Base-by-base conservation (phyloP, 2,888 invertebrate genomes). In the Trichopria drosophilae region DNA sequence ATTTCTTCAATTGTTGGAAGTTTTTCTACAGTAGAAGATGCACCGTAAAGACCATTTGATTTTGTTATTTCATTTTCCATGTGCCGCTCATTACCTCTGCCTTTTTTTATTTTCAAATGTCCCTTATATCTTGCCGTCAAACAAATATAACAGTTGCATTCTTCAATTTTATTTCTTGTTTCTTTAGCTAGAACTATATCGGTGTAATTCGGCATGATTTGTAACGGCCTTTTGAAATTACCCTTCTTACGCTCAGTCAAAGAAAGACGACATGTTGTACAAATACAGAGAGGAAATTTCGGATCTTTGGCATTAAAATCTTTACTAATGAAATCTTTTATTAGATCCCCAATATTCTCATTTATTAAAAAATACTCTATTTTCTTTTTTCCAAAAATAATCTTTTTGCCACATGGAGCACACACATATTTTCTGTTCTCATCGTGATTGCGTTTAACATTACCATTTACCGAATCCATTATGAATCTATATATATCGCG, bases 101-200 rank as follows among this genome's bases (percentile, higher is more conserved):
- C 26, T 20, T 15, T 39, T 28, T 28, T 13, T 16, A 45, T 22
- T 12, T 37, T 44, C 13, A 13, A 22, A 18, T 44, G 36, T 24
- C 44, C 26, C n/a, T 31, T 40, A 26, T 29, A 36, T 37, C 36
- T 50, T 40, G 22, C 50, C 10, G 35, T 23, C 28, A 37, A 24
- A 37, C 32, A 51, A 22, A 51, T 31, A 29, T 37, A 44, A 32
- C 31, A 51, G 16, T 18, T 13, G 31, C 24, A 26, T 23, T 6
- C 6, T 3, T n/a, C n/a, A 19, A 22, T 9, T n/a, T 13, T 18
- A 34, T 4, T 13, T 19, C 34, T 16, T 24, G 48, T 39, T 9
- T 40, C 16, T 31, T 48, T 37, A 22, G 5, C 16, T 39, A 48
- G 26, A 12, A 23, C 9, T 15, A 48, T 13, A 23, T 48, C 40